A percentile compares a stretch with the other conserved stretches of the same genome.
Evolutionary conservation across 1,140 invertebrate species (phyloP).

Genomic region (Pygmarrhopalites habei): DNA sequence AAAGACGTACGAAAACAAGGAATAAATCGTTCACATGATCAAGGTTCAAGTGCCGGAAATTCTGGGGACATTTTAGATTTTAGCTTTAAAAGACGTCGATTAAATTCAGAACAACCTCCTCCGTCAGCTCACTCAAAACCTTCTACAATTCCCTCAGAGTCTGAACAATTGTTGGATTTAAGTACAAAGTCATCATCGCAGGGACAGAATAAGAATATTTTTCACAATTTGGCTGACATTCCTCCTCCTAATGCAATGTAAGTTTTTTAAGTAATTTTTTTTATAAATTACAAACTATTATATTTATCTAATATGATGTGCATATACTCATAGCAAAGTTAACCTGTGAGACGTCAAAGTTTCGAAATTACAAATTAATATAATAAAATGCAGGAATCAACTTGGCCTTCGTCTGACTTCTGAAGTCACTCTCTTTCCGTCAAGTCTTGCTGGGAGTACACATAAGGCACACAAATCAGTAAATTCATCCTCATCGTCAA

Average conservation of each 20-base stretch:
- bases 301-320: too few relatives aligned
- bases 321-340: too few relatives aligned
- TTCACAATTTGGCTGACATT: conserved; percentile 30
- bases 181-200: conserved; percentile 17
- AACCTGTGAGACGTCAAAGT: too few relatives aligned
- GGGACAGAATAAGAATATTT: conserved; percentile 20
- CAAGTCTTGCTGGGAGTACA: neutral
- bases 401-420: conserved; percentile 33
- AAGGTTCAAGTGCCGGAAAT: neutral
- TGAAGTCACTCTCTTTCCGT: conserved; percentile 37
- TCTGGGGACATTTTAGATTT: conserved; percentile 22
- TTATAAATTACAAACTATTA: too few relatives aligned
- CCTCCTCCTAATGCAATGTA: conserved; percentile 34
- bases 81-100: conserved; percentile 10
- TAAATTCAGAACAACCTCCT: neutral
- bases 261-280: too few relatives aligned
- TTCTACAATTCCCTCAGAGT: neutral
- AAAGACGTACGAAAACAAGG: conserved; percentile 5
- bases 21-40: neutral
- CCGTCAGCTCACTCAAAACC: neutral
- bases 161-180: conserved; percentile 22
- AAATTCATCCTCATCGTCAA: conserved; percentile 9
- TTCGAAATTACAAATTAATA: too few relatives aligned
- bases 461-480: conserved; percentile 5
- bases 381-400: conserved; percentile 23